Conservation (phyloP, 2,888 invertebrate species). For the Harpagoxenus sublaevis region DNA sequence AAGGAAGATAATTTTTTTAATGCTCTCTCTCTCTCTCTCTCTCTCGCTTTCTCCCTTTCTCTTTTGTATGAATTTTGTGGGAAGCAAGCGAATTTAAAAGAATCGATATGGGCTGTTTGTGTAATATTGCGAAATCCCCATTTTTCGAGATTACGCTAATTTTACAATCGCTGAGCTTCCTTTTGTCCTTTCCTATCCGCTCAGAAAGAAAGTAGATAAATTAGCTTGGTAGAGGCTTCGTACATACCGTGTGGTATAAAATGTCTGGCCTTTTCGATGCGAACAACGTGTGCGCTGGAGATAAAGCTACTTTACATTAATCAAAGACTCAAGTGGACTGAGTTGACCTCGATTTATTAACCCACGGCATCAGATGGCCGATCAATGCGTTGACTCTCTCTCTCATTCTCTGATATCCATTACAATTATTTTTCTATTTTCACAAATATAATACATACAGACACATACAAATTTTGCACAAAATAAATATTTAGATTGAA, state of each 20-base stretch:
- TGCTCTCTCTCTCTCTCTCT: not conserved
- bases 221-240: not conserved
- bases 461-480: not conserved
- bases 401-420: constrained; percentile 5
- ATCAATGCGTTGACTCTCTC: constrained; percentile 30
- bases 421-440: not conserved
- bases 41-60: not conserved
- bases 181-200: not conserved
- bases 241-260: not conserved
- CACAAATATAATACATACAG: not conserved
- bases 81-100: not conserved
- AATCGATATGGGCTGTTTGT: not conserved
- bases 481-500: not conserved
- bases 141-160: not conserved
- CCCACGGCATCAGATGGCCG: constrained; percentile 61
- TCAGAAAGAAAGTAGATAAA: not conserved
- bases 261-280: constrained; percentile 30
- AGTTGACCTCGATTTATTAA: constrained; percentile 80
- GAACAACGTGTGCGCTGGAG: constrained; percentile 45
- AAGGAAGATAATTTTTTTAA: not conserved
- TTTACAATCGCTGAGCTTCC: not conserved
- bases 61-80: not conserved
- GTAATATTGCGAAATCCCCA: not conserved
- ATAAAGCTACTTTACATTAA: constrained; percentile 75
- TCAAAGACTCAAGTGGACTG: constrained; percentile 79